Base-by-base conservation (phyloP, 2,113 vertebrate species). In the Myocastor coypus region DNA sequence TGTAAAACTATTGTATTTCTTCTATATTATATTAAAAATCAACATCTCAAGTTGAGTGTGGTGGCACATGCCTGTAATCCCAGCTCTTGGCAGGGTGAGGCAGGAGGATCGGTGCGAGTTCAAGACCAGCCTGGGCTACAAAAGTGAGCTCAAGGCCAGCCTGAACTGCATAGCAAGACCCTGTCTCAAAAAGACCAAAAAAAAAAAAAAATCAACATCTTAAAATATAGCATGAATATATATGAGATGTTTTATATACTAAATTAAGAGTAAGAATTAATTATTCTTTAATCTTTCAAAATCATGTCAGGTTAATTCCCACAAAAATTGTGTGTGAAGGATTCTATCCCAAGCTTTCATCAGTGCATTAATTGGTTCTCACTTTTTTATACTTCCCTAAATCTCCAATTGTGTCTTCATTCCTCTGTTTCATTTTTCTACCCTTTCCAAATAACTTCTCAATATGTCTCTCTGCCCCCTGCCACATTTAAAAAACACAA, bases 1-100 rank as follows among this genome's bases (percentile, higher is more conserved):
- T 52, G 83, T 69, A 90, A 94, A 95, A 68, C 3, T 85, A 12
- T 92, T 95, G 2, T 24, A 92, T 89, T 91, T 85, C 1, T 93
- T 85, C 16, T 42, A 42, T 7, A 77, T 63, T 42, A 1, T 37
- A 87, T 28, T 61, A 87, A 55, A 87, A 82, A 61, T 64, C 16
- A 92, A 82, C 11, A 22, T 63, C 57, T 63, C n/a, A n/a, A n/a
- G n/a, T n/a, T n/a, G n/a, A n/a, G n/a, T n/a, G n/a, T n/a, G n/a
- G n/a, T n/a, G n/a, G n/a, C n/a, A n/a, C n/a, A n/a, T n/a, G n/a
- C n/a, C n/a, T n/a, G n/a, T n/a, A n/a, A n/a, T n/a, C n/a, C n/a
- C n/a, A n/a, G n/a, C n/a, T n/a, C n/a, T n/a, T n/a, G n/a, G n/a
- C n/a, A n/a, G n/a, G n/a, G n/a, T n/a, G n/a, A n/a, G n/a, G n/a